A percentile compares a stretch with the other conserved stretches of the same genome.
Conservation (phyloP, 2,888 invertebrate species). For the Hypomecis atomaria region DNA sequence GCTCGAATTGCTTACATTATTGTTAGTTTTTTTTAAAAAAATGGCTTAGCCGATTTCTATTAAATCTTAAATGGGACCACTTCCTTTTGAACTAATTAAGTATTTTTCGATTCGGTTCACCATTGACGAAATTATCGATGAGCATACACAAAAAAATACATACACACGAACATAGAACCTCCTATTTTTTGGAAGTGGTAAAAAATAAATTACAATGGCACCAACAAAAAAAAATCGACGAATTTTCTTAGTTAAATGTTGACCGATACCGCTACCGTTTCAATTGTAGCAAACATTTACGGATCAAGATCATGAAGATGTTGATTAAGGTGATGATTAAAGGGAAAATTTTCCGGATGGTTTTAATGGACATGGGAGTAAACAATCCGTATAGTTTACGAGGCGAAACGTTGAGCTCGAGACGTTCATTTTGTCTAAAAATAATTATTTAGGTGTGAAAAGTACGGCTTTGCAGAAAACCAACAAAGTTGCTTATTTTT, state of each 20-base stretch:
- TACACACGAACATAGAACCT: no score
- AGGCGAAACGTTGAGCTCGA: constrained; percentile 5
- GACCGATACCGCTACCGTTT: neutral
- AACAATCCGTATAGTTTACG: constrained; percentile 1
- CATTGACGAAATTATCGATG: no score
- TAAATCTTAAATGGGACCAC: no score
- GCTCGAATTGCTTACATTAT: no score
- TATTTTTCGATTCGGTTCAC: no score
- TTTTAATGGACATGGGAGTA: constrained; percentile 6
- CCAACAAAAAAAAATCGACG: neutral
- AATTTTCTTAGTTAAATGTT: neutral
- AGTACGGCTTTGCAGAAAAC: neutral
- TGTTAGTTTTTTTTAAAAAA: no score
- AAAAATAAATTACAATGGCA: no score
- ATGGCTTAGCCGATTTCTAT: no score
- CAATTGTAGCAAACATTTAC: neutral
- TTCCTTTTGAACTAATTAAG: no score
- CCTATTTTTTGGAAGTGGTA: no score
- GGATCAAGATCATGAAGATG: constrained; percentile 4
- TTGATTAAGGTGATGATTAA: constrained; percentile 11
- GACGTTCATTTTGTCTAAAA: neutral
- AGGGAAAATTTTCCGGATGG: constrained; percentile 14
- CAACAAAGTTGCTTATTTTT: neutral
- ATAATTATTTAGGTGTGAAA: neutral
- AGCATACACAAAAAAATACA: no score